phyloP scores from a whole-genome alignment of 2,113 vertebrate genomes.

The Mormoops blainvillei region DNA sequence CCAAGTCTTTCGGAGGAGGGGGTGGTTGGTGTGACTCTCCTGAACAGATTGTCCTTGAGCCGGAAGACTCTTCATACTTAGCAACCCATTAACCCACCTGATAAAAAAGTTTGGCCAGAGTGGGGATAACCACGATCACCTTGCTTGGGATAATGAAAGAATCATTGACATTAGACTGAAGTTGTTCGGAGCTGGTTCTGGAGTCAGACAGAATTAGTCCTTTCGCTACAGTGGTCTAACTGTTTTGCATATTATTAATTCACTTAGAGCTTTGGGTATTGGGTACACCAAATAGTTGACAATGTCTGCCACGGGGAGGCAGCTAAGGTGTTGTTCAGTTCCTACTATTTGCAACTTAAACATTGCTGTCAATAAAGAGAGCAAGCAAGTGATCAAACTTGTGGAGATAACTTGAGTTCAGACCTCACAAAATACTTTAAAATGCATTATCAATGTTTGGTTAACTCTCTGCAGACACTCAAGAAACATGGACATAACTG shows the following conservation, averaged over 20 bases:
- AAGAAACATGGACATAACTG: background rate
- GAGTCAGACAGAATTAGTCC: background rate
- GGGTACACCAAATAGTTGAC: background rate
- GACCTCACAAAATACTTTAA: background rate
- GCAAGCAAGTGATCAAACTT: background rate
- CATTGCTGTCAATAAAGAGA: background rate
- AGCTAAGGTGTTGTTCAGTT: background rate
- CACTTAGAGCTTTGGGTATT: background rate
- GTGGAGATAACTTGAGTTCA: background rate
- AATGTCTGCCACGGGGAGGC: background rate
- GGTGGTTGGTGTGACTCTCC: background rate
- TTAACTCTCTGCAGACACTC: background rate
- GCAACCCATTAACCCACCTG: background rate
- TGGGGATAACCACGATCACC: background rate
- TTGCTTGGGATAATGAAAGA: background rate
- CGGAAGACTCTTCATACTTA: background rate
- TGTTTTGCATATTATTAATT: background rate
- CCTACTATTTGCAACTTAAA: background rate
- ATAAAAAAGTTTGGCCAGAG: background rate
- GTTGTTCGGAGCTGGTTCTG: background rate
- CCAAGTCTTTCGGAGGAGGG: background rate
- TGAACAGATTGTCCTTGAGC: background rate
- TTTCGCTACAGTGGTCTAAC: background rate
- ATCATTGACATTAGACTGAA: background rate
- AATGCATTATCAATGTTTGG: background rate